Percentiles rank a stretch among this genome's conserved stretches.
Conservation (phyloP, 2,797 vertebrate species). For the Avahi laniger region DNA sequence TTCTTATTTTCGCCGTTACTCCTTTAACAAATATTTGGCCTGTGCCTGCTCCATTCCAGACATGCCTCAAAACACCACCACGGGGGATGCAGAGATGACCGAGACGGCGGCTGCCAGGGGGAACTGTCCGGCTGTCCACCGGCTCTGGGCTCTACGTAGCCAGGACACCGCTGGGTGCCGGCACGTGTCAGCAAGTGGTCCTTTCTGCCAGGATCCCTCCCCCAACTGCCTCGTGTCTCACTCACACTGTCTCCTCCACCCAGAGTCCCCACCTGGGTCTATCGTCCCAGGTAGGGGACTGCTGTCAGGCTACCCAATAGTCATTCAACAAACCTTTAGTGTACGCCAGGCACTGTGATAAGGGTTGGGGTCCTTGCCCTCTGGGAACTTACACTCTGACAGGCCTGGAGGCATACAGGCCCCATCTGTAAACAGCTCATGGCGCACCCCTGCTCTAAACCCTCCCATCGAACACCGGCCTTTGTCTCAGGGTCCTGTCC, state of each 20-base stretch:
- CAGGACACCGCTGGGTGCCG: no score
- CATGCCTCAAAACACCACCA: no score
- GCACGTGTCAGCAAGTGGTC: not conserved
- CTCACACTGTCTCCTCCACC: not conserved
- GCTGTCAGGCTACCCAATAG: not conserved
- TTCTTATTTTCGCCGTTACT: not conserved
- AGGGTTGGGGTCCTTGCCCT: not conserved
- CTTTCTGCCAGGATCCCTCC: not conserved
- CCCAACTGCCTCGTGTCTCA: not conserved
- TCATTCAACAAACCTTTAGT: not conserved
- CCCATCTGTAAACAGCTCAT: not conserved
- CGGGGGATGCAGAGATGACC: rapidly evolving
- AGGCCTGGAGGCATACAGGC: not conserved
- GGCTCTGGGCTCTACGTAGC: not conserved
- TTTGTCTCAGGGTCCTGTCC: not conserved
- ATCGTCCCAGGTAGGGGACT: not conserved
- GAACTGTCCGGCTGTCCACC: rapidly evolving
- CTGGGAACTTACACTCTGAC: not conserved
- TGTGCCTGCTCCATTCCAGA: not conserved
- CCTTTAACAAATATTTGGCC: not conserved
- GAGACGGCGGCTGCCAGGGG: rapidly evolving
- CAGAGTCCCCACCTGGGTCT: not conserved
- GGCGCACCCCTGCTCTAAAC: not conserved
- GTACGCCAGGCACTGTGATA: rapidly evolving
- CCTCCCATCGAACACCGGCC: not conserved